Evolutionary conservation across 2,797 vertebrate species (phyloP).

Genomic region (Myotis myotis): DNA sequence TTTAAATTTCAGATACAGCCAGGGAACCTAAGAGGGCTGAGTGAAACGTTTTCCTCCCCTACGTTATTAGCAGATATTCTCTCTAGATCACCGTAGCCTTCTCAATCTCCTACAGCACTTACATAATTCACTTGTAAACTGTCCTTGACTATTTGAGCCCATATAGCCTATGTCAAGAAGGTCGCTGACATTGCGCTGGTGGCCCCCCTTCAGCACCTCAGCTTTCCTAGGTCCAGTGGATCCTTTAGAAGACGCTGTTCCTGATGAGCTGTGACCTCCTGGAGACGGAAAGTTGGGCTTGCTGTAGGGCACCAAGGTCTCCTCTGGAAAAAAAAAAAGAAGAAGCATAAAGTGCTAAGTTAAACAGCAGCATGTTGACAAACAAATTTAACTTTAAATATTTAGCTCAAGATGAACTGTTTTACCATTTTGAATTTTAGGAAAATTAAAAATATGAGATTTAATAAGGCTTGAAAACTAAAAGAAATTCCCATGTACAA

Average conservation of each 20-base stretch:
- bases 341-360: neutral
- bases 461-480: neutral
- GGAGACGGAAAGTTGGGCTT: constrained; percentile 98
- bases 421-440: neutral
- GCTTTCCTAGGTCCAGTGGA: constrained; percentile 96
- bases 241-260: constrained; percentile 97
- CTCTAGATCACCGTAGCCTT: neutral
- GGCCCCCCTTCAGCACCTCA: constrained; percentile 92
- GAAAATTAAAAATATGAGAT: neutral
- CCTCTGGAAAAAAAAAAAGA: constrained; percentile 85
- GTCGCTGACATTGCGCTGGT: constrained; percentile 93
- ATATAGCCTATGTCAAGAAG: constrained; percentile 93
- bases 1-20: neutral
- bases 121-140: constrained; percentile 98
- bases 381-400: neutral
- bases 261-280: constrained; percentile 97
- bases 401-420: neutral
- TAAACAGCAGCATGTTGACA: neutral
- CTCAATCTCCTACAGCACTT: constrained; percentile 81
- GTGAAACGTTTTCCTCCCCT: neutral
- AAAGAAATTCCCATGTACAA: constrained; percentile 29
- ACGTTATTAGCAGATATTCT: neutral
- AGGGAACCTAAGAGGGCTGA: neutral
- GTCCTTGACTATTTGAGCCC: constrained; percentile 94
- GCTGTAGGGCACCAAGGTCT: constrained; percentile 95